phyloP scores from a whole-genome alignment of 2,888 invertebrate species.

The Acanthoscelides obtectus region DNA sequence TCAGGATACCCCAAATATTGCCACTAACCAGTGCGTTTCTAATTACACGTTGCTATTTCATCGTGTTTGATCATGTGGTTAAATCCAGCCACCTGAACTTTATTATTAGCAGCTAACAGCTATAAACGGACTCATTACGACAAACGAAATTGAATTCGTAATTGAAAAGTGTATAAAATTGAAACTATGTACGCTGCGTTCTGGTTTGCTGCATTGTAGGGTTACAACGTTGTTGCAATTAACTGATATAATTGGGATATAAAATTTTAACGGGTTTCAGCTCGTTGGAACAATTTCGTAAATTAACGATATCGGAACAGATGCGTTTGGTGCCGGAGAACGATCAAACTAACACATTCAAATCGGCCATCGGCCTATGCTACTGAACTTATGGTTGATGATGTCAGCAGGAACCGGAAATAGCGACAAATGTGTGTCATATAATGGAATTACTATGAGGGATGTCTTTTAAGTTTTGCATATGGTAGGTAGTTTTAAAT shows the following conservation, averaged over 20 bases:
- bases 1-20: too few relatives aligned
- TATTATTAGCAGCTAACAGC: neutral
- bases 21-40: too few relatives aligned
- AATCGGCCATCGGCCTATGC: neutral
- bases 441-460: too few relatives aligned
- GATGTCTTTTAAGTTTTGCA: too few relatives aligned
- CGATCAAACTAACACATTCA: too few relatives aligned
- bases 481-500: too few relatives aligned
- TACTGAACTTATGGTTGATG: neutral
- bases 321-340: neutral
- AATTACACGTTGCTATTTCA: too few relatives aligned
- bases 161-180: neutral
- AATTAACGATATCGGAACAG: neutral
- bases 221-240: neutral
- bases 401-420: too few relatives aligned
- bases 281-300: neutral
- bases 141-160: neutral
- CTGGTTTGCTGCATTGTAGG: neutral
- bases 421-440: too few relatives aligned
- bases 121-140: neutral
- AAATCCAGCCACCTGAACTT: neutral
- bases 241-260: neutral
- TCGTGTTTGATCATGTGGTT: neutral
- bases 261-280: neutral
- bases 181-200: neutral